These are phyloP conservation scores for Catostylus mosaicus DNA, from an alignment of 30 jellyfish, hydroid and myxozoan species.

Conservation along the genomic window DNA sequence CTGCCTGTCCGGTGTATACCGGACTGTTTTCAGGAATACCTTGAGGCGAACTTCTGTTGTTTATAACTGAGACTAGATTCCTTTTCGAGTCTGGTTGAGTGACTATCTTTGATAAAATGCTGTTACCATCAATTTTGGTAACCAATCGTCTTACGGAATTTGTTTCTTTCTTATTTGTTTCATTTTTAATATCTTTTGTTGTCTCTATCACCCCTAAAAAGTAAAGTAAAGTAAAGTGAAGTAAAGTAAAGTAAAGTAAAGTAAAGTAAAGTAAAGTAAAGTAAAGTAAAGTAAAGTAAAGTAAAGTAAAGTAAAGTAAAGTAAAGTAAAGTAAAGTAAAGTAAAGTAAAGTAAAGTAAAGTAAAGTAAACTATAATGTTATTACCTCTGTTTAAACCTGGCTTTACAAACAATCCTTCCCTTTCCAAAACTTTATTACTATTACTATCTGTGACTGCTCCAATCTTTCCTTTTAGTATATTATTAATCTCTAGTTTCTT, in stretches of 20 bases:
- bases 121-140: too few relatives aligned
- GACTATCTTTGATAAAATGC: neutral
- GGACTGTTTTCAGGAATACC: neutral
- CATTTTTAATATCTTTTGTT: constrained; percentile 10
- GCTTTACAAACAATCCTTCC: constrained; percentile 56
- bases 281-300: neutral
- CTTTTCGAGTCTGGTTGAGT: neutral
- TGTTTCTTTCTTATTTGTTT: constrained; percentile 3
- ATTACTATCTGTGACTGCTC: constrained; percentile 1
- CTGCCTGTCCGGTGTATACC: constrained; percentile 4
- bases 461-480: neutral
- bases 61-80: neutral
- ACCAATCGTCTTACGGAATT: neutral
- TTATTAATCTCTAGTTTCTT: neutral
- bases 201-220: constrained; percentile 49
- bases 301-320: neutral
- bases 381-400: constrained; percentile 64
- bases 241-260: neutral
- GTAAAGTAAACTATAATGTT: too few relatives aligned
- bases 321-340: neutral
- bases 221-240: neutral
- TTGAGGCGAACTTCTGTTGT: neutral
- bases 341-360: neutral
- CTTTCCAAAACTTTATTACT: constrained; percentile 40
- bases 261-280: neutral